phyloP scores from a whole-genome alignment of 2,113 vertebrate species.

The Oreamnos americanus region DNA sequence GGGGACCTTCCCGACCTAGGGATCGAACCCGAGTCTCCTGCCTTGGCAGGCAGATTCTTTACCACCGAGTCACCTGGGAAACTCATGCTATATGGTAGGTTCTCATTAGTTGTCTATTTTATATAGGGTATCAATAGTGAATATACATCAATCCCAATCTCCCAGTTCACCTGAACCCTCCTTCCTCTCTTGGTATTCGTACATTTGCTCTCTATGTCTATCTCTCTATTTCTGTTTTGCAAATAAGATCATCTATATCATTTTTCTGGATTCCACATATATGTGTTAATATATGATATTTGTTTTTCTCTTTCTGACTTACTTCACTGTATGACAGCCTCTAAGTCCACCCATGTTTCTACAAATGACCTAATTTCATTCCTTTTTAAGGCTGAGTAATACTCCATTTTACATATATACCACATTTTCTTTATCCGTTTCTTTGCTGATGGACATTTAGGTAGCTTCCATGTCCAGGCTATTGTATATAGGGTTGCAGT shows the following conservation, averaged over 20 bases:
- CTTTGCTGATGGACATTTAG: background rate
- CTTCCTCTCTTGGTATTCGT: background rate
- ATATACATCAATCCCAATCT: background rate
- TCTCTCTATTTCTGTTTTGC: background rate
- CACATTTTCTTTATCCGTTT: background rate
- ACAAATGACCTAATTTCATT: background rate
- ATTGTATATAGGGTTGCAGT: background rate
- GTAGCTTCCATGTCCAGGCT: background rate
- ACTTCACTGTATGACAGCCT: background rate
- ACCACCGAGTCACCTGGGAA: background rate
- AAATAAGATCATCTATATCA: background rate
- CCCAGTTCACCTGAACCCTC: background rate
- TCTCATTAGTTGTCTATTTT: background rate
- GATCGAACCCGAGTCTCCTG: background rate
- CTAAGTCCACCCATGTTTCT: background rate
- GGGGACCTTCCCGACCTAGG: background rate
- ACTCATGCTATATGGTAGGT: background rate
- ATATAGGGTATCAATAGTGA: background rate
- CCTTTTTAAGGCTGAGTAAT: background rate
- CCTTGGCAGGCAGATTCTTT: background rate
- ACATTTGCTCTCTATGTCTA: background rate
- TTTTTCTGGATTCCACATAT: background rate
- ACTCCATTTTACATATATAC: background rate
- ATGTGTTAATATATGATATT: background rate
- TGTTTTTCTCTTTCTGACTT: background rate